phyloP scores from a whole-genome alignment of 2,888 invertebrate genomes.

The Macrostomum cliftonense region DNA sequence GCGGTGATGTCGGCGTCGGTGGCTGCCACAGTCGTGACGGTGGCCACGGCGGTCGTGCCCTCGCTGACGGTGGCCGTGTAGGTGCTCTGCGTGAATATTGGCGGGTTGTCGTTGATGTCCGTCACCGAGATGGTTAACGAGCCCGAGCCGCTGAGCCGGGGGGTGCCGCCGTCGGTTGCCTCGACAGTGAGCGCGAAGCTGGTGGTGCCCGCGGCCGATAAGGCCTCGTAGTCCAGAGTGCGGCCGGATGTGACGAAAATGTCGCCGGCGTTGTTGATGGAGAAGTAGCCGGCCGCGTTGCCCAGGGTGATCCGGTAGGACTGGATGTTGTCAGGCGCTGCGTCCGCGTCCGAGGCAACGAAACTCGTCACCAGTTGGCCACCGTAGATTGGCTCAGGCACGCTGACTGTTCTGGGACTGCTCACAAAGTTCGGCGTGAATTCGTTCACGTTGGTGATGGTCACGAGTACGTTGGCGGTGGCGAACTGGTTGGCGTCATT shows the following conservation, averaged over 20 bases:
- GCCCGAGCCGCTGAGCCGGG: too few relatives aligned
- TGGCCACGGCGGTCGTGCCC: too few relatives aligned
- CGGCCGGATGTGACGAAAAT: not conserved
- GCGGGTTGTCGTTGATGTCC: too few relatives aligned
- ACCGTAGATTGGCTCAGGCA: not conserved
- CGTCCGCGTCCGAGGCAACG: not conserved
- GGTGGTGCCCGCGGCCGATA: not conserved
- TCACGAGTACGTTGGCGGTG: not conserved
- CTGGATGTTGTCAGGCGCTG: not conserved
- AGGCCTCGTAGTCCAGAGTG: not conserved
- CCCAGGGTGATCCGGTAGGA: not conserved
- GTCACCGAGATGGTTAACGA: too few relatives aligned
- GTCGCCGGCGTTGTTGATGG: not conserved
- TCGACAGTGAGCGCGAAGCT: not conserved
- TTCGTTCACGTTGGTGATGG: conserved; percentile 2
- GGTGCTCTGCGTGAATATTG: too few relatives aligned
- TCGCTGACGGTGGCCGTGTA: too few relatives aligned
- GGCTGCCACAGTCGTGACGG: too few relatives aligned
- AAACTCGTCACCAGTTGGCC: not conserved
- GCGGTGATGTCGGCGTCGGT: too few relatives aligned
- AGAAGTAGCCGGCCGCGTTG: not conserved
- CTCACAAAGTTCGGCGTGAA: conserved; percentile 1
- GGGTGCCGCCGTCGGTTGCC: not conserved
- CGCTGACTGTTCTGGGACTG: not conserved
- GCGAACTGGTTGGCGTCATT: not conserved